Base-by-base conservation (phyloP, 2,797 vertebrate species). In the Rousettus madagascariensis region DNA sequence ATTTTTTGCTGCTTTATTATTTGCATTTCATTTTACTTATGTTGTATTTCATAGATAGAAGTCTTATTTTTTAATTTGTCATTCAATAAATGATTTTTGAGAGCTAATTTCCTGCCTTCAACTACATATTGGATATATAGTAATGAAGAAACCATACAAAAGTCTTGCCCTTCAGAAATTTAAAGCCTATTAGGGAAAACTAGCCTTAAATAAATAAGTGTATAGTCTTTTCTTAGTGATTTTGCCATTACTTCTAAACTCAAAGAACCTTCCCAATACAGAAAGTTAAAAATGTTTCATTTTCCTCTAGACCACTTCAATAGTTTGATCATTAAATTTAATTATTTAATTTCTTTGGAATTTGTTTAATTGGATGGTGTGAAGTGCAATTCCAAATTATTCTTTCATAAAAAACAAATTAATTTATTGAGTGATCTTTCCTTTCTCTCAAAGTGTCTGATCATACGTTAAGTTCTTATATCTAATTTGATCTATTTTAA, bases 51-150 rank as follows among this genome's bases (percentile, higher is more conserved):
- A 86, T 33, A 92, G 59, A 49, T 46, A 61, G 13, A 85, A 53
- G 26, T 59, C 46, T 93, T 92, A 22, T 55, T 86, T 96, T 93
- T 49, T 46, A 72, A 71, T 79, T 91, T 15, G 75, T 86, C 12
- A 72, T 66, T 46, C 71, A 94, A 19, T 63, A 86, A 89, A 33
- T 91, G 2, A 93, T 84, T 92, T 66, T 65, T 87, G 51, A 94
- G 28, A 87, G 53, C 22, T 84, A 87, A 86, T 79, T 83, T 90
- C 75, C 65, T 84, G 15, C 24, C 68, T 83, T 3, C 1, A 87
- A 30, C n/a, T 72, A 83, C 11, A 65, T 69, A 75, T 46, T 78
- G 8, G 15, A 38, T 65, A 87, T 63, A 36, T 1, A 65, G 4
- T 80, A 65, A 91, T 89, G 17, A 91, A 63, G 4, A 91, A 69